Percentiles rank a stretch among this genome's conserved stretches.
These are phyloP conservation scores for Tetranychus piercei DNA, from an alignment of 2,888 invertebrate genomes.

Conservation along the genomic window DNA sequence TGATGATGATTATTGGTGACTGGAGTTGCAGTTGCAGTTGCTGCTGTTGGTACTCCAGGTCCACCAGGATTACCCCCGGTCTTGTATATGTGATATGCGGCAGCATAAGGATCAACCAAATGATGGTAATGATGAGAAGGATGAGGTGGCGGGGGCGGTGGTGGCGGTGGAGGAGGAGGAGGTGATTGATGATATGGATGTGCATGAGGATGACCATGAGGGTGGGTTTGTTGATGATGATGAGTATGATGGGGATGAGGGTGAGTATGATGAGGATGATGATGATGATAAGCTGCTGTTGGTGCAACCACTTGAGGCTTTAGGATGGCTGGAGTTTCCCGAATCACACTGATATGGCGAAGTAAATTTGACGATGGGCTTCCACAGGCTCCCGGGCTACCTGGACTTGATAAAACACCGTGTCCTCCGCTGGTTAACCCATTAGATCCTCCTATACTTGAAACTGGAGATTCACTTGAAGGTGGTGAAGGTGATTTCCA, in stretches of 20 bases:
- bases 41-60: constrained; percentile 1
- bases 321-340: constrained; percentile 21
- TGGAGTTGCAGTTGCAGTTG: constrained; percentile 7
- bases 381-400: neutral
- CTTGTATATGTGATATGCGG: constrained; percentile 20
- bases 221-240: constrained; percentile 16
- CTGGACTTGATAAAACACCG: neutral
- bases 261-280: constrained; percentile 10
- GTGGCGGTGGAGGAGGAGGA: constrained; percentile 13
- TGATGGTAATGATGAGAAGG: constrained; percentile 11
- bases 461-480: neutral
- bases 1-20: neutral
- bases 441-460: neutral
- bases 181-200: neutral
- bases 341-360: constrained; percentile 22
- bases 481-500: constrained; percentile 22
- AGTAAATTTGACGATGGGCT: constrained; percentile 17
- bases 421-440: neutral
- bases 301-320: constrained; percentile 21
- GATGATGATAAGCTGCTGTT: constrained; percentile 3
- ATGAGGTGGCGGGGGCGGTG: neutral
- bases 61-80: constrained; percentile 11
- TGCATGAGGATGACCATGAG: neutral
- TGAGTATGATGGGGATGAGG: constrained; percentile 12
- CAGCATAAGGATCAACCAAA: constrained; percentile 21